A percentile compares a stretch with the other conserved stretches of the same genome.
Conservation (phyloP, 2,888 invertebrate genomes). For the Proisotoma minuta region DNA sequence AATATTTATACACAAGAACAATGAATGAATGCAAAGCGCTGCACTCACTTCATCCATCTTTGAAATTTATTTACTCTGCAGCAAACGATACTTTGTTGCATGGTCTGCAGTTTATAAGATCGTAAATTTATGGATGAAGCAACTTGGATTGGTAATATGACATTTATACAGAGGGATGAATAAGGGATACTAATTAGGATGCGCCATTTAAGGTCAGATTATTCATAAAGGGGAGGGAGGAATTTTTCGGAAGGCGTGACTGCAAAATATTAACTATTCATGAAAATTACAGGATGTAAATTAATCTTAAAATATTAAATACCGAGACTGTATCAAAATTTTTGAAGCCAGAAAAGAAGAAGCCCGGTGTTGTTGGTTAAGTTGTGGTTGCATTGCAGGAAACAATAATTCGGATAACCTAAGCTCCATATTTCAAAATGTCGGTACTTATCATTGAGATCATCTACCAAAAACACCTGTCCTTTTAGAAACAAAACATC, state of each 20-base stretch:
- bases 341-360: too few relatives aligned
- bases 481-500: neutral
- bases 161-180: conserved; percentile 13
- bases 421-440: too few relatives aligned
- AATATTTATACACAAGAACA: neutral
- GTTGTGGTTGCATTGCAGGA: too few relatives aligned
- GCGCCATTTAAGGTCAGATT: conserved; percentile 12
- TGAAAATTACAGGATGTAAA: too few relatives aligned
- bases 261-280: too few relatives aligned
- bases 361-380: too few relatives aligned
- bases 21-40: neutral
- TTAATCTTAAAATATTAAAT: too few relatives aligned
- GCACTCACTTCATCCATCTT: too few relatives aligned
- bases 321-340: too few relatives aligned
- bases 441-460: neutral
- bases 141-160: conserved; percentile 11
- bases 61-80: conserved; percentile 1
- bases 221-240: conserved; percentile 11
- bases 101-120: neutral
- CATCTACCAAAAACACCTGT: neutral
- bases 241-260: conserved; percentile 7
- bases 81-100: neutral
- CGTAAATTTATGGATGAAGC: neutral
- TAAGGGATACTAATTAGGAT: conserved; percentile 15
- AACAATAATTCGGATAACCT: too few relatives aligned